Evolutionary conservation across 2,888 invertebrate species (phyloP).

Genomic region (Pogonocherus hispidulus): DNA sequence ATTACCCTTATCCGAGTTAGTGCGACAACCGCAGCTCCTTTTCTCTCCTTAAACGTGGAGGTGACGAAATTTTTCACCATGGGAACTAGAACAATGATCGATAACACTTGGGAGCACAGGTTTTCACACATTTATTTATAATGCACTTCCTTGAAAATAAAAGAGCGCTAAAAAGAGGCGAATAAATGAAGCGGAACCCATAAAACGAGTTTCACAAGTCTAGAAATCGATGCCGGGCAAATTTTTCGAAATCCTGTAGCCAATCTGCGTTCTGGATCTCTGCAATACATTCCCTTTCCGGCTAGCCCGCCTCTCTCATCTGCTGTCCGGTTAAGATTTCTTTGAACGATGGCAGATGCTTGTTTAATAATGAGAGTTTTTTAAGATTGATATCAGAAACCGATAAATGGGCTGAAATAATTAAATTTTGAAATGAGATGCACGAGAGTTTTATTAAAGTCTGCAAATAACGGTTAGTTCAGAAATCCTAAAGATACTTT

Average conservation of each 20-base stretch:
- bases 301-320: slow-evolving; percentile 40
- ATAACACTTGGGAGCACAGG: slow-evolving; percentile 1
- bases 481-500: too few species aligned
- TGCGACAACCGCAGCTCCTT: too few species aligned
- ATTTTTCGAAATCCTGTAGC: slow-evolving; percentile 56
- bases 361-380: not conserved
- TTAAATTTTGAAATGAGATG: too few species aligned
- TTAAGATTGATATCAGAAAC: too few species aligned
- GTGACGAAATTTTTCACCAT: slow-evolving; percentile 13
- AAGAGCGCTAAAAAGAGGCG: slow-evolving; percentile 49
- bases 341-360: slow-evolving; percentile 6
- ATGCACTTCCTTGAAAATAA: slow-evolving; percentile 48
- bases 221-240: slow-evolving; percentile 56
- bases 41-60: not conserved
- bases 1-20: too few species aligned
- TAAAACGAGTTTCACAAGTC: slow-evolving; percentile 55
- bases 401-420: too few species aligned
- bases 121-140: slow-evolving; percentile 29
- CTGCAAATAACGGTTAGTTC: too few species aligned
- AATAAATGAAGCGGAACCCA: slow-evolving; percentile 56
- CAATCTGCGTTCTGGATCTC: slow-evolving; percentile 55
- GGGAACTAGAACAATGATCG: slow-evolving; percentile 27
- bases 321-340: not conserved
- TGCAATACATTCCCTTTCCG: slow-evolving; percentile 47
- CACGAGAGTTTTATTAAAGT: too few species aligned